Evolutionary conservation across 2,113 vertebrate genomes (phyloP).

Genomic region (Podarcis raffonei): DNA sequence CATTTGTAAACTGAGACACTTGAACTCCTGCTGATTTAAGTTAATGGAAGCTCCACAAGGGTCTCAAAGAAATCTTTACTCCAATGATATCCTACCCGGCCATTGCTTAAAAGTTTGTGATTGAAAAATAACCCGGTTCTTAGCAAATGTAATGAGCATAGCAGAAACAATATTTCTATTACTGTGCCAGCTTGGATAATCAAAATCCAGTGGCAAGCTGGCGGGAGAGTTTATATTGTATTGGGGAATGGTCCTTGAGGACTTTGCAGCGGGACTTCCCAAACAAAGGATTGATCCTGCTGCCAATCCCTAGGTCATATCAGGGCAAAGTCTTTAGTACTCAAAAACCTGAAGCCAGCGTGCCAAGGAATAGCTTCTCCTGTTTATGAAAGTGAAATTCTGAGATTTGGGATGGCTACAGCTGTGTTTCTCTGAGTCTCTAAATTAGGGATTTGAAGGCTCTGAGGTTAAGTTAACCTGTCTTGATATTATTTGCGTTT

Average conservation of each 20-base stretch:
- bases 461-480: conserved; percentile 6
- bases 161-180: conserved; percentile 4
- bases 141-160: conserved; percentile 24
- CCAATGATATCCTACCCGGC: conserved; percentile 25
- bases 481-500: background rate
- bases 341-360: conserved; percentile 12
- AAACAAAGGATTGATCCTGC: background rate
- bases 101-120: background rate
- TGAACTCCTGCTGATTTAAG: conserved; percentile 30
- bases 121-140: conserved; percentile 11
- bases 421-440: conserved; percentile 8
- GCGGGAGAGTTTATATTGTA: conserved; percentile 14
- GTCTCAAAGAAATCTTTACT: conserved; percentile 27
- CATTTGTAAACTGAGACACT: conserved; percentile 28
- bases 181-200: background rate
- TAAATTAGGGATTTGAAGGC: background rate
- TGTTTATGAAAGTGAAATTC: conserved; percentile 29
- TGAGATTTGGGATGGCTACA: background rate
- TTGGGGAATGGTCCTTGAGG: conserved; percentile 12
- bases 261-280: conserved; percentile 10
- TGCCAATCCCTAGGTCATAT: conserved; percentile 25
- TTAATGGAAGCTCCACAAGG: conserved; percentile 16
- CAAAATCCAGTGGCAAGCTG: conserved; percentile 15
- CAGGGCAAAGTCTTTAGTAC: conserved; percentile 5
- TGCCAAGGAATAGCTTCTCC: conserved; percentile 18